Evolutionary conservation across 2,113 vertebrate species (phyloP).

Genomic region (Buteo buteo): DNA sequence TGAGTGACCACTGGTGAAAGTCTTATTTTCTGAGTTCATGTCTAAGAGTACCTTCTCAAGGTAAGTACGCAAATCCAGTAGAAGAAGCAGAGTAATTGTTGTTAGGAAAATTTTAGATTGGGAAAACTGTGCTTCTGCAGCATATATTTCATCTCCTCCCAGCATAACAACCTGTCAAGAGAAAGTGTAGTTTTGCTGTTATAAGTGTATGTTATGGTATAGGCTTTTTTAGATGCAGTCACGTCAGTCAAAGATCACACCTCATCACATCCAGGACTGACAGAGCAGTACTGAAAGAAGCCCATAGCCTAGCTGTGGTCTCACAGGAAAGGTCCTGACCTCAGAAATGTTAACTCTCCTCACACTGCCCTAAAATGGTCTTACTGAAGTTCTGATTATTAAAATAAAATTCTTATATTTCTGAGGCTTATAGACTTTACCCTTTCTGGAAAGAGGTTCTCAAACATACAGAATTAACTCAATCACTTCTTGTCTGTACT

Average conservation of each 20-base stretch:
- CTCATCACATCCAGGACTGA: neutral
- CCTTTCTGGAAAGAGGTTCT: neutral
- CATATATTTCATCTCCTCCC: neutral
- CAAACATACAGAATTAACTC: neutral
- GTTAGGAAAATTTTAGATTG: neutral
- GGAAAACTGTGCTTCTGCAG: neutral
- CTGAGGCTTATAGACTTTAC: neutral
- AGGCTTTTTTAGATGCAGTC: neutral
- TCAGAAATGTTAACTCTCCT: neutral
- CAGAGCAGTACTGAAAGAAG: neutral
- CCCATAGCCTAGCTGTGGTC: accelerated
- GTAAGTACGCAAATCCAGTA: neutral
- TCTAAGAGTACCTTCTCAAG: neutral
- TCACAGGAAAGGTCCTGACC: neutral
- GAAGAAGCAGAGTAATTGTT: neutral
- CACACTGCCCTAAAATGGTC: neutral
- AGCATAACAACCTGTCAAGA: neutral
- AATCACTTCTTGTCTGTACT: neutral
- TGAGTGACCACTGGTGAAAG: neutral
- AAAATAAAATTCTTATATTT: neutral
- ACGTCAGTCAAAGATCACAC: neutral
- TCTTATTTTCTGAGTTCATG: neutral
- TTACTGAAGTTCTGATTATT: neutral
- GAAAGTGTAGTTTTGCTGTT: neutral
- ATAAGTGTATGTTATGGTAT: neutral